Conservation (phyloP, 2,888 invertebrate genomes). For the Sclerodermus sp. region DNA sequence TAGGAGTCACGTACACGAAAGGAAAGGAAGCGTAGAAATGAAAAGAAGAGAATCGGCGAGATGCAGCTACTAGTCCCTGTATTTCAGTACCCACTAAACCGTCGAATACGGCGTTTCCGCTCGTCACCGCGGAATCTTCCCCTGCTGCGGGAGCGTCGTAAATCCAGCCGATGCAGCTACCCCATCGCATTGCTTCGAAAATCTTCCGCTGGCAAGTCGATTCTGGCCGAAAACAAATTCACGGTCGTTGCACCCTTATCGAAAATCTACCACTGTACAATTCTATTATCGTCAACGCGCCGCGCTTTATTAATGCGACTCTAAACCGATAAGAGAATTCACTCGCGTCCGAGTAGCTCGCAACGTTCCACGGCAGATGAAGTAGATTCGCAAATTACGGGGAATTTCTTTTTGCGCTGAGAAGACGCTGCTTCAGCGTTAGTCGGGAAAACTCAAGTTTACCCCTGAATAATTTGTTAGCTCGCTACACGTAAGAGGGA, state of each 20-base stretch:
- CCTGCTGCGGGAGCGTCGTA: conserved; percentile 3
- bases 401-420: too few species aligned
- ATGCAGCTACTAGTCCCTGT: background rate
- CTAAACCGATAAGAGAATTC: too few species aligned
- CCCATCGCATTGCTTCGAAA: conserved; percentile 6
- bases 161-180: conserved; percentile 6
- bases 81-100: background rate
- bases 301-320: too few species aligned
- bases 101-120: background rate
- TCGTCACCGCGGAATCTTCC: background rate
- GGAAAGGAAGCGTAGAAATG: conserved; percentile 1
- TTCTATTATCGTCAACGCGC: too few species aligned
- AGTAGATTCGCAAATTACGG: too few species aligned
- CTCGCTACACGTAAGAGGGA: too few species aligned
- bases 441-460: too few species aligned
- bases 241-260: background rate
- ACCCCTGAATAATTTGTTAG: too few species aligned
- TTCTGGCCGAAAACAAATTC: conserved; percentile 13
- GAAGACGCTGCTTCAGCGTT: too few species aligned
- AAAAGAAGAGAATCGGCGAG: background rate
- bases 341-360: too few species aligned
- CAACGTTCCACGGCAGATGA: too few species aligned
- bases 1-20: conserved; percentile 11
- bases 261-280: too few species aligned
- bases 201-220: conserved; percentile 6